Evolutionary conservation across 2,888 invertebrate genomes (phyloP), one percentile per base, ranked within the genome.

Genomic region (Tolmerus cingulatus): DNA sequence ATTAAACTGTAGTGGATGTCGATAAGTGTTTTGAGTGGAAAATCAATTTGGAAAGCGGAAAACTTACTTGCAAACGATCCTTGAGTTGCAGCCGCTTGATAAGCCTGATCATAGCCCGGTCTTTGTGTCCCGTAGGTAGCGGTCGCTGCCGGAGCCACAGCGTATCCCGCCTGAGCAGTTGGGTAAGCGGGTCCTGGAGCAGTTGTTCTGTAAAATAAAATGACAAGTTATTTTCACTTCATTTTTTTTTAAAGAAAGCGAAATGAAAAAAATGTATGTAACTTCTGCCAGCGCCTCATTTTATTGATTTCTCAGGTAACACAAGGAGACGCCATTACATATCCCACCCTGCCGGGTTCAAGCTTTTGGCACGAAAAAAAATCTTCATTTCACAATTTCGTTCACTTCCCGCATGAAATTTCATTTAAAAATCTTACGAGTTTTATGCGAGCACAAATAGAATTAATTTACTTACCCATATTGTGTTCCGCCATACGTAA

Each of bases 401-500:
- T n/a, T 5, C 16, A n/a, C 30, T 55, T 55, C 8, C 8, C 37
- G 23, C 66, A 16, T 12, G 19, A 14, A 9, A 7, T 66, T 78
- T 23, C 12, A 12, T 78, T 23, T 2, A 9, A 78, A 30, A 23
- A 46, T 78, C 19, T 78, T 8, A 46, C 14, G 7, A 5, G 16
- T n/a, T 30, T 76, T 19, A 9, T 55, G 30, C 0, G 55, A 23
- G 23, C 2, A 55, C 40, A 16, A 2, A 19, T 2, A 12, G 43
- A 27, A 66, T 87, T 55, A 43, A 88, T 89, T 89, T 90, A 94
- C 95, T 95, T 94, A 97, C 96, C 96, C 96, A 93, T 97, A 97
- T 94, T 97, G 97, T 91, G 97, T 97, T 93, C 97, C 97, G 92
- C 97, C 97, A 93, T 97, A 97, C 91, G 97, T 97, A 95, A 98